These are phyloP conservation scores for Erebia ligea DNA, from an alignment of 2,888 invertebrate species.

Conservation along the genomic window DNA sequence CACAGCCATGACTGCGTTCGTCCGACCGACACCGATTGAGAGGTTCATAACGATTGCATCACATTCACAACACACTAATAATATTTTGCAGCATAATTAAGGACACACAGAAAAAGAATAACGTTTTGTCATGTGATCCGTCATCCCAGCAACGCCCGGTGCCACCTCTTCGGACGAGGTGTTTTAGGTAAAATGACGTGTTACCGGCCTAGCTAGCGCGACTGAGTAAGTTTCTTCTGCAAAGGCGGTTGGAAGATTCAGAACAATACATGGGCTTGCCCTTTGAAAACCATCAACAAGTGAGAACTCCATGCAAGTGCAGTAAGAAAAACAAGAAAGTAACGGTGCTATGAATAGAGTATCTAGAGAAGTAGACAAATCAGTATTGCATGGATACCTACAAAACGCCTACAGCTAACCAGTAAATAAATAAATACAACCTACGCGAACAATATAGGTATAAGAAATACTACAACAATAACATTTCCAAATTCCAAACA, in stretches of 20 bases:
- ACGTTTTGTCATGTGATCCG: background rate
- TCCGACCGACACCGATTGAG: conserved; percentile 20
- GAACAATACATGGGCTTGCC: too few species aligned
- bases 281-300: too few species aligned
- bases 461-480: conserved; percentile 15
- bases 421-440: conserved; percentile 10
- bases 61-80: conserved; percentile 20
- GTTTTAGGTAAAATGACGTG: too few species aligned
- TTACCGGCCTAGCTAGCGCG: too few species aligned
- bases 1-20: conserved; percentile 25
- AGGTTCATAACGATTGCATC: conserved; percentile 32
- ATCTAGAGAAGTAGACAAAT: background rate
- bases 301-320: too few species aligned
- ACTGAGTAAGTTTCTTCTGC: too few species aligned
- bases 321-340: background rate
- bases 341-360: background rate
- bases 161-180: background rate
- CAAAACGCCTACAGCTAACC: conserved; percentile 2
- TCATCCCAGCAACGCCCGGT: too few species aligned
- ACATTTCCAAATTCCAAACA: conserved; percentile 18
- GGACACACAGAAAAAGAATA: background rate
- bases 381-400: conserved; percentile 5
- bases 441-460: background rate
- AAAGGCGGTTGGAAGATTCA: too few species aligned
- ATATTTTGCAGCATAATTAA: background rate